Evolutionary conservation across 2,113 vertebrate genomes (phyloP), one percentile per base, ranked within the genome.

Genomic region (Elachura formosa): DNA sequence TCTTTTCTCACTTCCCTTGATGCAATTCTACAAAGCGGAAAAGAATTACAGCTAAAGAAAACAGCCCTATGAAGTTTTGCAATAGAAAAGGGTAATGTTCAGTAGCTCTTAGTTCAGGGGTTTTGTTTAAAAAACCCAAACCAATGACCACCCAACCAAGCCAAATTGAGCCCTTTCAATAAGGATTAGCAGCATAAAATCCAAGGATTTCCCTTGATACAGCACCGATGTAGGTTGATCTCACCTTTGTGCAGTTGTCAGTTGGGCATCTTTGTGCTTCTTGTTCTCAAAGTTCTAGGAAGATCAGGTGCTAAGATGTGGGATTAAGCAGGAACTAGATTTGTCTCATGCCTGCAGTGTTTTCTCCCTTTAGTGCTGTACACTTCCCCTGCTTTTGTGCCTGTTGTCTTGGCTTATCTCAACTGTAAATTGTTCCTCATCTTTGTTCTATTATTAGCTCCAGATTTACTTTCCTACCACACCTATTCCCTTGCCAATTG

Each of bases 401-500:
- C 51, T 3, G 0, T 71, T 84, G n/a, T 54, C 54, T 68, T 38
- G 64, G 59, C 40, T 88, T 75, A 56, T 84, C 49, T 68, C 1
- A 0, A 10, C 58, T 62, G 26, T 28, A 52, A 94, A 19, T 66
- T 28, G 15, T 83, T 93, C 67, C 76, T 84, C 91, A 33, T 90
- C 87, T 88, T 86, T 67, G 16, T 90, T 92, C 92, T 93, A 71
- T 85, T 95, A 55, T 90, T 91, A 91, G 87, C 7, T 1, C 63
- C 2, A 2, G 55, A 54, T 36, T 90, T 96, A 28, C 82, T 92
- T 95, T 96, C 76, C 68, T 72, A 90, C 90, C 75, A 90, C 87
- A 92, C 93, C 96, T 87, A 85, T 91, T 95, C 93, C 92, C 75
- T 91, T 94, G 82, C 43, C 82, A 81, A 13, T 87, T 89, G 74